Conservation (phyloP, 2,888 invertebrate genomes). For the Halictus quadricinctus region DNA sequence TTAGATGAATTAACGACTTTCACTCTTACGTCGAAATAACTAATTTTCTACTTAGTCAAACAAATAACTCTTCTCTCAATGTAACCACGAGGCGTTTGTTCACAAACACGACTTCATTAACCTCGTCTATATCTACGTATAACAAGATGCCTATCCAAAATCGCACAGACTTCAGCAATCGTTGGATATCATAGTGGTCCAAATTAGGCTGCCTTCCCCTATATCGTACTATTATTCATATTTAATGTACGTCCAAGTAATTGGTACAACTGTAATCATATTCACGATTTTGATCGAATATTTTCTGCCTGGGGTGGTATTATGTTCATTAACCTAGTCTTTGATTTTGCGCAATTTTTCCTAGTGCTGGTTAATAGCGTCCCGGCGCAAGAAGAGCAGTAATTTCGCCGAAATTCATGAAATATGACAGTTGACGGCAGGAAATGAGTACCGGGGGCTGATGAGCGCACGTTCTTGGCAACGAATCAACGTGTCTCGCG, state of each 20-base stretch:
- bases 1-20: too few relatives aligned
- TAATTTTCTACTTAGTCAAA: too few relatives aligned
- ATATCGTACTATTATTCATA: too few relatives aligned
- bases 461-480: constrained; percentile 41
- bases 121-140: too few relatives aligned
- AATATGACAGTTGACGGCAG: constrained; percentile 2
- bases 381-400: background rate
- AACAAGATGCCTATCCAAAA: too few relatives aligned
- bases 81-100: too few relatives aligned
- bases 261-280: background rate
- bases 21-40: too few relatives aligned
- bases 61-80: too few relatives aligned
- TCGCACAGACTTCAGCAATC: too few relatives aligned
- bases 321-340: background rate
- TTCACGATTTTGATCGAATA: background rate
- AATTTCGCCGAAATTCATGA: background rate
- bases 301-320: background rate
- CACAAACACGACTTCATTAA: too few relatives aligned
- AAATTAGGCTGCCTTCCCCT: too few relatives aligned
- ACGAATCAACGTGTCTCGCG: constrained; percentile 14
- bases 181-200: too few relatives aligned
- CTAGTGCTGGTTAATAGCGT: background rate
- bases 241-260: background rate
- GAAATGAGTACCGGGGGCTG: constrained; percentile 10
- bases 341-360: background rate